phyloP scores from a whole-genome alignment of 2,113 vertebrate species.

The Ptilonorhynchus violaceus region DNA sequence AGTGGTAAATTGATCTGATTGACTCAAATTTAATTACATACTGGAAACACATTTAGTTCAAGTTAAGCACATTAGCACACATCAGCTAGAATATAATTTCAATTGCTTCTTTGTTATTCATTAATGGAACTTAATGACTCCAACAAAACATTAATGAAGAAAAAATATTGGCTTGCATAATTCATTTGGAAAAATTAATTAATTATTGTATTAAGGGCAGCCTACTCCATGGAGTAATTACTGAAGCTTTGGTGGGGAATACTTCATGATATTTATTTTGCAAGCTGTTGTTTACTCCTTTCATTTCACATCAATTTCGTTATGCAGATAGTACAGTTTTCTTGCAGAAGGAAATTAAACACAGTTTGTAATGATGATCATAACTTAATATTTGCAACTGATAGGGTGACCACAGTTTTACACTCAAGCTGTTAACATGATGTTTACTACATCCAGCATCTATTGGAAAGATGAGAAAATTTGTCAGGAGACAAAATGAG shows the following conservation, averaged over 20 bases:
- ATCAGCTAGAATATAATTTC: conserved; percentile 67
- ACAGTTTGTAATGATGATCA: conserved; percentile 32
- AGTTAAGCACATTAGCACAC: conserved; percentile 68
- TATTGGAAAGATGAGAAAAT: not conserved
- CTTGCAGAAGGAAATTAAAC: conserved; percentile 46
- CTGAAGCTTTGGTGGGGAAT: conserved; percentile 64
- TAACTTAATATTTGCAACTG: conserved; percentile 37
- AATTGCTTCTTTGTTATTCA: conserved; percentile 73
- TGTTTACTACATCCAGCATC: not conserved
- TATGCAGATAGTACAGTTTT: conserved; percentile 41
- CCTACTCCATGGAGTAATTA: conserved; percentile 68
- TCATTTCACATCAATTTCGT: conserved; percentile 45
- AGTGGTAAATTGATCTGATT: conserved; percentile 70
- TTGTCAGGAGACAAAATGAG: not conserved
- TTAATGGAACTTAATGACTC: conserved; percentile 76
- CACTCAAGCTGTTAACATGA: not conserved
- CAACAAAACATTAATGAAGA: conserved; percentile 73
- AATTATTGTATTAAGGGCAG: conserved; percentile 74
- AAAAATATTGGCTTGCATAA: conserved; percentile 73
- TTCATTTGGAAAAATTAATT: conserved; percentile 78
- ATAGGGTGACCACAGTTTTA: conserved; percentile 30
- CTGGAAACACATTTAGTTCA: conserved; percentile 70
- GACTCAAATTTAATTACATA: conserved; percentile 79
- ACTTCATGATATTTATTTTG: conserved; percentile 69
- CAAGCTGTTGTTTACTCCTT: conserved; percentile 76